Evolutionary conservation across 2,113 vertebrate species (phyloP).

Genomic region (Microcebus lehilahytsara): DNA sequence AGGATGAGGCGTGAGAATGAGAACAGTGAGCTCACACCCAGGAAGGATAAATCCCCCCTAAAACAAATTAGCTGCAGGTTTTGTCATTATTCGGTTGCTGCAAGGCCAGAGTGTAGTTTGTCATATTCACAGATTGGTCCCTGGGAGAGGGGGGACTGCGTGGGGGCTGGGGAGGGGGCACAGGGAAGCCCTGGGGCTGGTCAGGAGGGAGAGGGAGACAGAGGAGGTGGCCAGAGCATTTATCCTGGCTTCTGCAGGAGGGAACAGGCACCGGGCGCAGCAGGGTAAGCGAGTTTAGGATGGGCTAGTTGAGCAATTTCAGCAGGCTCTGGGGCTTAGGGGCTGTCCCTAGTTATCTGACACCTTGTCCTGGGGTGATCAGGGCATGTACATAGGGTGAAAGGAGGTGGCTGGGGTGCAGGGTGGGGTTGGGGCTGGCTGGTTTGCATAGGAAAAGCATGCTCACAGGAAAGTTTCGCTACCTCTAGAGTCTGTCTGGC

Average conservation of each 20-base stretch:
- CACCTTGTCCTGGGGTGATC: neutral
- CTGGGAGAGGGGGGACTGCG: neutral
- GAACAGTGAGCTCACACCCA: neutral
- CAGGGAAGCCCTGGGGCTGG: accelerated
- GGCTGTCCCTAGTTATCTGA: neutral
- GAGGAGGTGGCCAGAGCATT: neutral
- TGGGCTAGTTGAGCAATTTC: no score
- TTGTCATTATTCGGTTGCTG: neutral
- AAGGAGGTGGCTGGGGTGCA: neutral
- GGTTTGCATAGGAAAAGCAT: neutral
- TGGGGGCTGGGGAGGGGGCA: no score
- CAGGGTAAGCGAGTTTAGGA: no score
- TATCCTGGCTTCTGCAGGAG: no score
- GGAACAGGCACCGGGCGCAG: no score
- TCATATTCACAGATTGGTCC: neutral
- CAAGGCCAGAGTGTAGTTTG: neutral
- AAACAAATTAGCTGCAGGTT: neutral
- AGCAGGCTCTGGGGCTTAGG: no score
- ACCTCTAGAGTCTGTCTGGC: neutral
- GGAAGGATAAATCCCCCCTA: neutral
- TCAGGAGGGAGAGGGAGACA: neutral
- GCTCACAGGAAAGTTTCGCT: neutral
- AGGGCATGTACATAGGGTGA: neutral
- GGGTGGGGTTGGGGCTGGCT: no score
- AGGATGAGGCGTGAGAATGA: neutral